Evolutionary conservation across 1,140 invertebrate genomes (phyloP), one percentile per base, ranked within the genome.

Genomic region (Ganaspis sp.): DNA sequence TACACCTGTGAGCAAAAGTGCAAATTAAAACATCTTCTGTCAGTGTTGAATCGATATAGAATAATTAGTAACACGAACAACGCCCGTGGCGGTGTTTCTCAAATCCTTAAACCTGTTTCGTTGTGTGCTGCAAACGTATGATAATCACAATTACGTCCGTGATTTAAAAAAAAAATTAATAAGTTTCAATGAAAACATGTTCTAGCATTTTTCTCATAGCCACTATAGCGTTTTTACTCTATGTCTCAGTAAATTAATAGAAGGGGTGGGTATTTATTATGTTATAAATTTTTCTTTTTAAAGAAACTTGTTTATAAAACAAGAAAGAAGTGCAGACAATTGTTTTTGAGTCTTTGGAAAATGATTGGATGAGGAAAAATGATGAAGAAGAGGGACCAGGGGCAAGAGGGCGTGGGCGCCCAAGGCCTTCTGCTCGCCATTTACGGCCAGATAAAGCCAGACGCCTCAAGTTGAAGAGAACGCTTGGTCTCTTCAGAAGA

Each of bases 351-450:
- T 64, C 53, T 54, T 54, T 34, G 23, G 19, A 58, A 58, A 23
- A 23, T 26, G 53, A 58, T 58, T 58, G 58, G 58, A 29, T 64
- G 70, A 49, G 70, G 78, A 83, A 83, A 81, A 83, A 76, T 79
- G 75, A 81, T 38, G 58, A 29, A 64, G 23, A 26, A 70, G 70
- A 75, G 80, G 75, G 75, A 76, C 71, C 64, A 81, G 69, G 78
- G 78, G 81, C 77, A 85, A 82, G 83, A 82, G 82, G 85, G 86
- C 84, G 87, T 88, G 84, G 87, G 88, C 84, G 86, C 88, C 87
- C 86, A 87, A 88, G 86, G 87, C 86, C 84, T 87, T 87, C 84
- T 85, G 84, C 83, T 86, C 81, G 82, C 86, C 87, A 85, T 87
- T 88, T 88, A 88, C 84, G 86, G 85, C 77, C 80, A 82, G 83